Base-by-base conservation (phyloP, 2,888 invertebrate species). In the Hipparchia sbordonii region DNA sequence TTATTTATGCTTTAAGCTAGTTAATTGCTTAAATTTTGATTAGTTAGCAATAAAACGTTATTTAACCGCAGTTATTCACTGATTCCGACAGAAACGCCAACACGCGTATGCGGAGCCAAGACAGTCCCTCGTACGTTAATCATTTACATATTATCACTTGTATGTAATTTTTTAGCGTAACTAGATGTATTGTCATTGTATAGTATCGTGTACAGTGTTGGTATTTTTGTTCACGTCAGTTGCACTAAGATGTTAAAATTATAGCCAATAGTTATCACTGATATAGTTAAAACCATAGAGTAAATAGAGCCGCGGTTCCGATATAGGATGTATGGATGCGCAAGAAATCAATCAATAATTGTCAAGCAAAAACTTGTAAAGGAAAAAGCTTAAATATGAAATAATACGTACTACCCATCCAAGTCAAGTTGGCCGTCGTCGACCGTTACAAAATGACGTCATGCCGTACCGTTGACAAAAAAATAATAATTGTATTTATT, bases 1-100 rank as follows among this genome's bases (percentile, higher is more conserved):
- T 23, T 23, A 23, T 23, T 23, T 23, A 23, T 23, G 23, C 23
- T 23, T 23, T 23, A 23, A 23, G 23, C 23, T 23, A 23, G 23
- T 23, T 23, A 23, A 23, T 23, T 23, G 23, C 45, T 33, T 13
- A 10, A 52, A 52, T 12, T 1, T 52, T 10, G 10, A 4, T 12
- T 52, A 10, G 4, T 3, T 2, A 52, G 39, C 39, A n/a, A n/a
- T 54, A 39, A 39, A 60, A 39, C 39, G 5, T 60, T 60, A n/a
- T 8, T 62, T 62, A 1, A 46, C n/a, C 45, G 13, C 2, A n/a
- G 23, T 23, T 51, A 61, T 80, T 80, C 39, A 52, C 23, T 76
- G 79, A 81, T 79, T 79, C 82, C 82, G 78, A 83, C 90, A 91
- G 91, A 80, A 84, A 82, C 73, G 79, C 79, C 74, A 82, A 82